Conservation (phyloP, 2,113 vertebrate genomes). For the Sturnus vulgaris region DNA sequence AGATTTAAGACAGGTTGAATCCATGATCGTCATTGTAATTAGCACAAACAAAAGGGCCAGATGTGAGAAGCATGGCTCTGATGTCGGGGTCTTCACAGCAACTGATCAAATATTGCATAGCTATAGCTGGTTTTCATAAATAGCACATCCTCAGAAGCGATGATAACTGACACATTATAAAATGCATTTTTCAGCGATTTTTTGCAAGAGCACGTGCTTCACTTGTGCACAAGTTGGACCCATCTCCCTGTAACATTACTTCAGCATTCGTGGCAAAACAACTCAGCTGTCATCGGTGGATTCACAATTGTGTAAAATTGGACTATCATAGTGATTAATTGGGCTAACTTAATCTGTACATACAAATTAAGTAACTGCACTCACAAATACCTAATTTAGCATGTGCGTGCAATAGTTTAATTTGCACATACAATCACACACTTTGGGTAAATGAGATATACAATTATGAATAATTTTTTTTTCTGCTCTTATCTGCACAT, state of each 20-base stretch:
- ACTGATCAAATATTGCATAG: not conserved
- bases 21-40: not conserved
- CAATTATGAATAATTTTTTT: not conserved
- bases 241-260: not conserved
- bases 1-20: slow-evolving; percentile 25
- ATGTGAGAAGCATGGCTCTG: slow-evolving; percentile 10
- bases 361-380: slow-evolving; percentile 24
- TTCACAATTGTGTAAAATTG: slow-evolving; percentile 20
- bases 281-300: not conserved
- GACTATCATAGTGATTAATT: slow-evolving; percentile 33
- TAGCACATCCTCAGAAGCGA: not conserved
- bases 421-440: not conserved
- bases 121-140: not conserved
- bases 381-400: slow-evolving; percentile 9
- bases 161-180: not conserved
- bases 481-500: not conserved
- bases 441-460: not conserved
- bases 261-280: not conserved
- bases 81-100: not conserved
- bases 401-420: not conserved
- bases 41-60: slow-evolving; percentile 38
- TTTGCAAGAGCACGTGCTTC: not conserved
- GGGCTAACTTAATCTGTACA: slow-evolving; percentile 26
- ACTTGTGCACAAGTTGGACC: not conserved
- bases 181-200: not conserved